A percentile compares a stretch with the other conserved stretches of the same genome.
Conservation (phyloP, 2,888 invertebrate genomes). For the Biston stratarius region DNA sequence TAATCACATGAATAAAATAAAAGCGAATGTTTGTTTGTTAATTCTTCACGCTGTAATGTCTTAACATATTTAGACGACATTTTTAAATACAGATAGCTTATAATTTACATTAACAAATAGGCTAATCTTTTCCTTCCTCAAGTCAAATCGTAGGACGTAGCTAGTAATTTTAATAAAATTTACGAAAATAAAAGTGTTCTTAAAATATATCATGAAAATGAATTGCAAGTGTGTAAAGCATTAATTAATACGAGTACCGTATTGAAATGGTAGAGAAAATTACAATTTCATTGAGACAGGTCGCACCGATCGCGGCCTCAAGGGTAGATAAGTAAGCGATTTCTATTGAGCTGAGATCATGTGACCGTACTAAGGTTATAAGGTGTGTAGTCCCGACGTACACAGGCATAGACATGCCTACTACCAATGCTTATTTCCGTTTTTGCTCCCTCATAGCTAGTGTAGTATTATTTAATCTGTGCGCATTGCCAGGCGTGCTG, state of each 20-base stretch:
- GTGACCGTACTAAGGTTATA: slow-evolving; percentile 46
- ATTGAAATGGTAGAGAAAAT: slow-evolving; percentile 29
- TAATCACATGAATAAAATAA: background rate
- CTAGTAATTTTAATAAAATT: too few species aligned
- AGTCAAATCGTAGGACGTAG: background rate
- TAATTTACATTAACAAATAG: too few species aligned
- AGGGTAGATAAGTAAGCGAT: slow-evolving; percentile 58
- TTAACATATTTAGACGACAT: background rate
- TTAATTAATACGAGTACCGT: too few species aligned
- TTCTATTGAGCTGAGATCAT: slow-evolving; percentile 55
- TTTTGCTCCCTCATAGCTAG: slow-evolving; percentile 15
- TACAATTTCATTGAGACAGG: slow-evolving; percentile 46
- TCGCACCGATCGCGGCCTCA: slow-evolving; percentile 48
- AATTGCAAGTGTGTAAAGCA: too few species aligned
- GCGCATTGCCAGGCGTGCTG: background rate
- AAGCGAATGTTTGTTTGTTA: background rate
- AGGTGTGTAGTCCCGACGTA: slow-evolving; percentile 25
- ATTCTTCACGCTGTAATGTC: background rate
- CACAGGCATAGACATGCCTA: slow-evolving; percentile 15
- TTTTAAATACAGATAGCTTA: background rate
- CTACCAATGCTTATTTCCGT: slow-evolving; percentile 12
- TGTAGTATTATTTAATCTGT: too few species aligned
- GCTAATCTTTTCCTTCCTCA: too few species aligned
- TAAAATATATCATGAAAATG: too few species aligned
- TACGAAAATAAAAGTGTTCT: too few species aligned